Conservation (phyloP, 2,113 vertebrate species). For the Rhinogobius similis region DNA sequence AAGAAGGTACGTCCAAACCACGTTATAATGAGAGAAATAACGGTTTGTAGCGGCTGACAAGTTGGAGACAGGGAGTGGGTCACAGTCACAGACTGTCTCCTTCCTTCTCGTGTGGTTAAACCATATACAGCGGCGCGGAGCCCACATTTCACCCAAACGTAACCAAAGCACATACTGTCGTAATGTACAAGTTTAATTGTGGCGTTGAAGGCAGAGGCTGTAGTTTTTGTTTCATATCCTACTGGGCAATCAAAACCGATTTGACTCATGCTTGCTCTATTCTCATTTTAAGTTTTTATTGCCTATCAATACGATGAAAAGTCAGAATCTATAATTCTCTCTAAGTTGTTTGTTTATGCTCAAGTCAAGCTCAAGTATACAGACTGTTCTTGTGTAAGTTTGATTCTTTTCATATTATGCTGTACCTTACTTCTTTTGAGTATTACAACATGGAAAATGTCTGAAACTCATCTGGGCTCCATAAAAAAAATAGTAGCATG, state of each 20-base stretch:
- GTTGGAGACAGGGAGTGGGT: slow-evolving; percentile 50
- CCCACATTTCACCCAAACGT: background rate
- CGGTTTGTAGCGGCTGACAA: slow-evolving; percentile 46
- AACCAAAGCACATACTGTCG: background rate
- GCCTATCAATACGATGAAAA: background rate
- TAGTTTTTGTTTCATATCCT: background rate
- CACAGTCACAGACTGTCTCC: slow-evolving; percentile 25
- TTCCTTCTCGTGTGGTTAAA: slow-evolving; percentile 16
- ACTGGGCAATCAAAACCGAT: background rate
- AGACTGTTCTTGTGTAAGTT: slow-evolving; percentile 22
- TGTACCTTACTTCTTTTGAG: slow-evolving; percentile 37
- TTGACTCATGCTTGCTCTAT: background rate
- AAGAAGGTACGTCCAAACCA: slow-evolving; percentile 87
- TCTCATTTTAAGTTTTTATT: too few species aligned
- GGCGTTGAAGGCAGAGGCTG: background rate
- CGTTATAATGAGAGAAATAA: slow-evolving; percentile 23
- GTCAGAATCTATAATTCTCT: background rate
- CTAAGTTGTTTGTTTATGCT: background rate
- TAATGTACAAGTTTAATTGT: slow-evolving; percentile 28
- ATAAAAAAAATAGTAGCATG: slow-evolving; percentile 48
- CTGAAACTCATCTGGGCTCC: slow-evolving; percentile 68
- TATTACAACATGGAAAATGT: slow-evolving; percentile 74
- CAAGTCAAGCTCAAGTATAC: background rate
- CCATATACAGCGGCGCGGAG: slow-evolving; percentile 10
- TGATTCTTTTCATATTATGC: slow-evolving; percentile 31